Percentiles rank a stretch among this genome's conserved stretches.
Evolutionary conservation across 2,113 vertebrate species (phyloP).

Genomic region (Dolichotis patagonum): DNA sequence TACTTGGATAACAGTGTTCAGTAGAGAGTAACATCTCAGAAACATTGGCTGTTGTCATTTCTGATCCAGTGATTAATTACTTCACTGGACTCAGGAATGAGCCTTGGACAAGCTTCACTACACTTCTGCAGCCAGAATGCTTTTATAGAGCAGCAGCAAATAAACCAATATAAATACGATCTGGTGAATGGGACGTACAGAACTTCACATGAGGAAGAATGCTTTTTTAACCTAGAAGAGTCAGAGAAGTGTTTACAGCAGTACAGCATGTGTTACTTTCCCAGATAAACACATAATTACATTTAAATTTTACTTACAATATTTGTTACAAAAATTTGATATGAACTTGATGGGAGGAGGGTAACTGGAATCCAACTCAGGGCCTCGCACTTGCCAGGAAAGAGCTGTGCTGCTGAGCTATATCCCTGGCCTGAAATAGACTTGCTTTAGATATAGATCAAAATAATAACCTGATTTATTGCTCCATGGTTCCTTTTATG

Average conservation of each 20-base stretch:
- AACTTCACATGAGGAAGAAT: not conserved
- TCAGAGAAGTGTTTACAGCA: not conserved
- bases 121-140: rapidly evolving
- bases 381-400: too few relatives aligned
- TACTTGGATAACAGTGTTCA: not conserved
- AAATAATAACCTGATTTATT: not conserved
- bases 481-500: not conserved
- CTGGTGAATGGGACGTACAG: not conserved
- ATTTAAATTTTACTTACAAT: slow-evolving; percentile 7
- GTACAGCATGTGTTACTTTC: not conserved
- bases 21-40: not conserved
- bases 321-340: not conserved
- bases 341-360: not conserved
- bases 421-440: not conserved
- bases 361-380: too few relatives aligned
- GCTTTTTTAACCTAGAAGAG: not conserved
- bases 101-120: not conserved
- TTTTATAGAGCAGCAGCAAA: not conserved
- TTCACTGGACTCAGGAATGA: not conserved
- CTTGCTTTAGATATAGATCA: not conserved
- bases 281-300: not conserved
- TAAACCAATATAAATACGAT: not conserved
- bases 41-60: not conserved
- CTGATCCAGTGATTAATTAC: not conserved
- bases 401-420: too few relatives aligned